Percentiles rank a stretch among this genome's conserved stretches.
phyloP scores from a whole-genome alignment of 2,888 invertebrate species.

The Agrotis ipsilon region DNA sequence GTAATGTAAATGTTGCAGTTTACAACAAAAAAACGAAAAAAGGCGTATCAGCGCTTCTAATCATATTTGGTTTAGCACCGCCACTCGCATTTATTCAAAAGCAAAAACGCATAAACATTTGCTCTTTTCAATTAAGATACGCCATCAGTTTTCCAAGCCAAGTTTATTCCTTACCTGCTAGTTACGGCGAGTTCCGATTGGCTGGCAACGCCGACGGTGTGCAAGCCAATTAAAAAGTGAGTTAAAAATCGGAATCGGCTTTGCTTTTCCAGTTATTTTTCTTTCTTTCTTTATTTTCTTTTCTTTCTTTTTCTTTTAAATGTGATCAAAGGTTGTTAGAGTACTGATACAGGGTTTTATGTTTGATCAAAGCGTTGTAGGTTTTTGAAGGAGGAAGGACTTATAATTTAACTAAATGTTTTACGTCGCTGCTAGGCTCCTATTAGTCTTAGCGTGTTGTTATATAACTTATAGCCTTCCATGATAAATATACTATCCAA shows the following conservation, averaged over 20 bases:
- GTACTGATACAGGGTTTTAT: background rate
- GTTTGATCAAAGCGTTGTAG: background rate
- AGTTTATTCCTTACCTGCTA: background rate
- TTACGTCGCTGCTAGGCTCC: too few relatives aligned
- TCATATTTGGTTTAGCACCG: too few relatives aligned
- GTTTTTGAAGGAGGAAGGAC: too few relatives aligned
- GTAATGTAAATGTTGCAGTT: too few relatives aligned
- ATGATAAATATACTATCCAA: too few relatives aligned
- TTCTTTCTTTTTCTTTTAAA: background rate
- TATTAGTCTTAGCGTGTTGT: too few relatives aligned
- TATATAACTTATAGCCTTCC: too few relatives aligned
- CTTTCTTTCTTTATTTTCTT: background rate
- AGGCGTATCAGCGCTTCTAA: too few relatives aligned
- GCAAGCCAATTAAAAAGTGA: constrained; percentile 27
- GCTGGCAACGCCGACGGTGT: background rate
- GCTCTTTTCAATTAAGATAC: constrained; percentile 26
- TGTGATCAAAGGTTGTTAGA: background rate
- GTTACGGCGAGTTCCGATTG: constrained; percentile 35
- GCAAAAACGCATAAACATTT: background rate
- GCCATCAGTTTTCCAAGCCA: constrained; percentile 6
- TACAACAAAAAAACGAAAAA: too few relatives aligned
- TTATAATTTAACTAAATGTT: too few relatives aligned
- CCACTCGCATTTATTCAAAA: background rate
- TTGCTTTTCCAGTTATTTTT: background rate
- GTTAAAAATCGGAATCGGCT: constrained; percentile 2